Base-by-base conservation (phyloP, 35 echinoderm and acorn worm species). In the Anneissia japonica region DNA sequence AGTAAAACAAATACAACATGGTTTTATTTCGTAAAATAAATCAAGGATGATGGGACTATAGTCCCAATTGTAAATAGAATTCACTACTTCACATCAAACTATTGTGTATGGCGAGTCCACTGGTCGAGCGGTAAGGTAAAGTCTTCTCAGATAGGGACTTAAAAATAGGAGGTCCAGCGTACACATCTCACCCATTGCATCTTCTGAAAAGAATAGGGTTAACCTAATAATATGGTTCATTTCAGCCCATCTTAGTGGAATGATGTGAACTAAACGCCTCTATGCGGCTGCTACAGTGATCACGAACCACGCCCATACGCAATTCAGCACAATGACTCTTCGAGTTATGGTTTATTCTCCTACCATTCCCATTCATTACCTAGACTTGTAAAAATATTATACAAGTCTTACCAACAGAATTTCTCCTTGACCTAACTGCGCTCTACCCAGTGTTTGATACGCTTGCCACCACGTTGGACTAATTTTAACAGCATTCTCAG, bases 361-460 rank as follows among this genome's bases (percentile, higher is more conserved):
- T 14, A n/a, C 12, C 51, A 12, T 64, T n/a, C 51, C 12, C n/a
- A n/a, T 14, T 64, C 12, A 12, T 14, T 14, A 64, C n/a, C 12
- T 14, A 64, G 12, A 64, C n/a, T 64, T n/a, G n/a, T n/a, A 64
- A n/a, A n/a, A 64, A 64, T 64, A 64, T 64, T 64, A 84, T 4
- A 26, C 23, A 23, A 75, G 0, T 74, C 23, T 86, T 90, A 96
- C 93, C 82, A 96, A 35, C 72, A 76, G 64, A 31, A 97, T 86
- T 81, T 93, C 87, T 41, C 91, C 94, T 29, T 93, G 88, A 30
- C 94, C 91, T 37, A 97, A 39, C 77, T 93, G 94, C 32, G 94
- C 91, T 74, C 94, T 87, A 26, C 83, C 93, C 19, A 94, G 45
- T 14, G 93, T 94, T 76, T 94, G 93, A 64, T 94, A 74, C 13